Conservation (phyloP, 2,797 vertebrate species). For the Pogoniulus pusillus region DNA sequence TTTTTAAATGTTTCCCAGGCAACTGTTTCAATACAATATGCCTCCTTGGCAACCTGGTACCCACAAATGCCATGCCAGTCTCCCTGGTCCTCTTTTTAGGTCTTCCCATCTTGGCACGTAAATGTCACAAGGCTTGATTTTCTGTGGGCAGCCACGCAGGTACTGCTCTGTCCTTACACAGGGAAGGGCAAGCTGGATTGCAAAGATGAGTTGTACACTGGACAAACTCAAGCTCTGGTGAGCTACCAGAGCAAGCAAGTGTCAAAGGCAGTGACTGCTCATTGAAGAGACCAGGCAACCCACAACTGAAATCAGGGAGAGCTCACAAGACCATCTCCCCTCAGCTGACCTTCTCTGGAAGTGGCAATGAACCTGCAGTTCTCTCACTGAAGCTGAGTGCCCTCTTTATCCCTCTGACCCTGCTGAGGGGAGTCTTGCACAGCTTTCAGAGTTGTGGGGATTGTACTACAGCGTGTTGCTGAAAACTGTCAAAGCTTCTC, state of each 20-base stretch:
- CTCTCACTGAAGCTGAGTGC: neutral
- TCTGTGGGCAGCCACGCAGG: neutral
- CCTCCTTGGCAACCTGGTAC: slow-evolving; percentile 65
- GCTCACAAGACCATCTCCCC: neutral
- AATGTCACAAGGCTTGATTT: slow-evolving; percentile 19
- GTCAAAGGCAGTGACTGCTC: neutral
- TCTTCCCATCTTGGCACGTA: slow-evolving; percentile 6
- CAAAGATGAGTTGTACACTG: neutral
- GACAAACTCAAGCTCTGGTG: neutral
- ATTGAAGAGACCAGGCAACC: neutral
- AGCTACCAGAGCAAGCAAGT: neutral
- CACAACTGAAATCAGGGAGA: neutral
- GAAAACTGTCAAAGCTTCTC: neutral
- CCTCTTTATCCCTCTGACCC: slow-evolving; percentile 10
- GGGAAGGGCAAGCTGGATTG: neutral
- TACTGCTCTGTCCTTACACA: neutral
- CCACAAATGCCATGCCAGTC: slow-evolving; percentile 43
- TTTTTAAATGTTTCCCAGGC: slow-evolving; percentile 71
- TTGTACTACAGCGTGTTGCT: neutral
- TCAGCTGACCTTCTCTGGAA: neutral
- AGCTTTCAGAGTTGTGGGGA: neutral
- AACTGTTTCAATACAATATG: slow-evolving; percentile 69
- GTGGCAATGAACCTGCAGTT: neutral
- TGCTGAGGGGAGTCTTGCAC: neutral
- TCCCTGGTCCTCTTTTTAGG: slow-evolving; percentile 51